A percentile compares a stretch with the other conserved stretches of the same genome.
These are phyloP conservation scores for Collichthys lucidus DNA, from an alignment of 2,113 vertebrate genomes.

Conservation along the genomic window DNA sequence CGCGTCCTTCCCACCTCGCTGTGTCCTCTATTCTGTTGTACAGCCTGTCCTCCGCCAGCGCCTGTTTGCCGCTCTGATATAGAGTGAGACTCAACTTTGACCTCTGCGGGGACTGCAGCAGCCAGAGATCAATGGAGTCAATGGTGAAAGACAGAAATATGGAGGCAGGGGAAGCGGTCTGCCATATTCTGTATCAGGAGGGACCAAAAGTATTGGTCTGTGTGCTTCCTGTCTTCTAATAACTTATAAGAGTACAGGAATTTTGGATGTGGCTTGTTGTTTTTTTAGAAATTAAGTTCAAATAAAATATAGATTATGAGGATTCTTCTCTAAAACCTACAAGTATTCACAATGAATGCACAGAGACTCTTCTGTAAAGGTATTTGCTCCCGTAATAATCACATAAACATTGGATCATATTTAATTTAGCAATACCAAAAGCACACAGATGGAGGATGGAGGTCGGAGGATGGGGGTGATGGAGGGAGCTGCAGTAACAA, in stretches of 20 bases:
- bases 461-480: not conserved
- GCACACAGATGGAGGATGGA: not conserved
- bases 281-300: not conserved
- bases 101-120: slow-evolving; percentile 43
- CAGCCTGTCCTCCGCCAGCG: slow-evolving; percentile 51
- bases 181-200: slow-evolving; percentile 37
- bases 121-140: slow-evolving; percentile 64
- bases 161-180: slow-evolving; percentile 15
- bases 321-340: not conserved
- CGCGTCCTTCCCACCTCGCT: slow-evolving; percentile 43
- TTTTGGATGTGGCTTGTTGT: slow-evolving; percentile 1
- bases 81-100: slow-evolving; percentile 68
- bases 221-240: slow-evolving; percentile 18
- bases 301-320: not conserved
- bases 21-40: slow-evolving; percentile 59
- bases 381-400: not conserved
- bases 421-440: not conserved
- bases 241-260: not conserved
- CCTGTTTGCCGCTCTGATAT: slow-evolving; percentile 43
- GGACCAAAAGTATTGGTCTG: slow-evolving; percentile 10
- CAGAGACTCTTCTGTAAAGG: not conserved
- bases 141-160: slow-evolving; percentile 43
- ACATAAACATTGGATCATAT: not conserved
- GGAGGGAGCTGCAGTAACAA: not conserved
- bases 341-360: not conserved